These are phyloP conservation scores for Ibidorhyncha struthersii DNA, from an alignment of 2,113 vertebrate species.

Conservation along the genomic window DNA sequence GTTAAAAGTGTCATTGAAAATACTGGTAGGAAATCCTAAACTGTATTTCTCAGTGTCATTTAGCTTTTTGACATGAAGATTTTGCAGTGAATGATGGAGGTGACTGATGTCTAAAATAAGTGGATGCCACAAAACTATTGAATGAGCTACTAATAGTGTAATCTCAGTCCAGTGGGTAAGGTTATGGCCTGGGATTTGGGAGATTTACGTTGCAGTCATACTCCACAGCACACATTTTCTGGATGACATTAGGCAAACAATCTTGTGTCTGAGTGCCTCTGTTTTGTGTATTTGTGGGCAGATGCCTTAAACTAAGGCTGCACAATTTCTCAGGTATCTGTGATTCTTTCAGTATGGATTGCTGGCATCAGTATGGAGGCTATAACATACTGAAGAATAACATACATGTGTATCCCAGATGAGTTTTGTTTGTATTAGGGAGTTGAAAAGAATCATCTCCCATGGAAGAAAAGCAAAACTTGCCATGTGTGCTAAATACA, in stretches of 20 bases:
- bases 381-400: neutral
- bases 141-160: neutral
- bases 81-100: neutral
- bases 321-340: neutral
- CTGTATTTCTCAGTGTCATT: neutral
- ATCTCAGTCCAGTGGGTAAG: neutral
- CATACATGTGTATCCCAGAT: accelerated
- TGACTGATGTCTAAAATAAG: neutral
- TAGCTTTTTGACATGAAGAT: neutral
- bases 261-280: neutral
- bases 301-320: neutral
- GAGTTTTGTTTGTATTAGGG: neutral
- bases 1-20: neutral
- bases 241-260: neutral
- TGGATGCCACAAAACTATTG: neutral
- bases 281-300: neutral
- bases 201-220: neutral
- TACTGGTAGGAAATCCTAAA: neutral
- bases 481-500: neutral
- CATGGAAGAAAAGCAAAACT: neutral
- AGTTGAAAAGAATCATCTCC: neutral
- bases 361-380: neutral
- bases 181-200: neutral
- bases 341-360: neutral
- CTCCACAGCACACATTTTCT: neutral